These are phyloP conservation scores for Neodiprion fabricii DNA, from an alignment of 1,140 invertebrate genomes.

Conservation along the genomic window DNA sequence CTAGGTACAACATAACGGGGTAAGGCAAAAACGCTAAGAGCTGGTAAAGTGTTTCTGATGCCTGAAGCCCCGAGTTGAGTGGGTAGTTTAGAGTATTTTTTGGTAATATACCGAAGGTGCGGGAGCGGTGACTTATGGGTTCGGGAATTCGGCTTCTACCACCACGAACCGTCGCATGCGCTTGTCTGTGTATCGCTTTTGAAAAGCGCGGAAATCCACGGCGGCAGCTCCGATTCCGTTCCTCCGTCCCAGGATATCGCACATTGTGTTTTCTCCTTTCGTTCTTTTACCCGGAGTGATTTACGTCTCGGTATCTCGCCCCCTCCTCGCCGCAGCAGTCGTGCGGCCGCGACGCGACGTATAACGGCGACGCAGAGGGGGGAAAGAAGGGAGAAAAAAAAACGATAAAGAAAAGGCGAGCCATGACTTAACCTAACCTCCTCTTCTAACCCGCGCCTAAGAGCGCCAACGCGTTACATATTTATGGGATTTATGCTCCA, in stretches of 20 bases:
- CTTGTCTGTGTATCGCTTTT: no score
- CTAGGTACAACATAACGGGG: no score
- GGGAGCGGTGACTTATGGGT: constrained; percentile 57
- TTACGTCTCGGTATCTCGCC: constrained; percentile 12
- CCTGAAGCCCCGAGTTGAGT: constrained; percentile 30
- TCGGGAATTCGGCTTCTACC: constrained; percentile 40
- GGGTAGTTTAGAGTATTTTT: constrained; percentile 61
- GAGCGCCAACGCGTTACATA: constrained; percentile 54
- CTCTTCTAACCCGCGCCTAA: no score
- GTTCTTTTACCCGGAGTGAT: constrained; percentile 13
- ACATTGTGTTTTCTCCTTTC: constrained; percentile 59
- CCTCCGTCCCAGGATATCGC: constrained; percentile 26
- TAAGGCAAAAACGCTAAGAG: no score
- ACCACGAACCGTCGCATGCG: constrained; percentile 21
- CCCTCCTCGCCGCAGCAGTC: neutral
- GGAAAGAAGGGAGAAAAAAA: constrained; percentile 23
- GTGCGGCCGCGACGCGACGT: constrained; percentile 27
- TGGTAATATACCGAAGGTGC: constrained; percentile 47
- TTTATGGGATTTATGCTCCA: constrained; percentile 54
- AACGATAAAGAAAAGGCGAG: constrained; percentile 22
- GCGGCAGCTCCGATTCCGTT: constrained; percentile 17
- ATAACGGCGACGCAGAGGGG: constrained; percentile 17
- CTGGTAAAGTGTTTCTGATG: no score
- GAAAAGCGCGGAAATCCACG: constrained; percentile 15
- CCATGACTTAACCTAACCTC: neutral